Percentiles rank a stretch among this genome's conserved stretches.
These are phyloP conservation scores for Galeopterus variegatus DNA, from an alignment of 2,113 vertebrate species.

Conservation along the genomic window DNA sequence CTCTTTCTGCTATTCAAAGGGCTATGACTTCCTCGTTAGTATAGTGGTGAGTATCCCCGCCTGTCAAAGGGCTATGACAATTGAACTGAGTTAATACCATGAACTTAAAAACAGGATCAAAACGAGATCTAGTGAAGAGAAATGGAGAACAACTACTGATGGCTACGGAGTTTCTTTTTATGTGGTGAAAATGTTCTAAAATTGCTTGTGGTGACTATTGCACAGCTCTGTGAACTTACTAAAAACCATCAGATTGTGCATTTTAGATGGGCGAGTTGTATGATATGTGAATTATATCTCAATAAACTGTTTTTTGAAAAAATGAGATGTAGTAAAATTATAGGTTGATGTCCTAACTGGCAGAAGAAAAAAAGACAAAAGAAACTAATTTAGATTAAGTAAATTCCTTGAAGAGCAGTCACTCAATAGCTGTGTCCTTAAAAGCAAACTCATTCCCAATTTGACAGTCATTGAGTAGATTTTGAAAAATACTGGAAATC, in stretches of 20 bases:
- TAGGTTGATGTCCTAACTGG: neutral
- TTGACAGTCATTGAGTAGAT: neutral
- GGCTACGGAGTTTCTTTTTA: neutral
- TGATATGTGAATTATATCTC: neutral
- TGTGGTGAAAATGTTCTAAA: neutral
- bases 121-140: neutral
- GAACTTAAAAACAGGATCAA: slow-evolving; percentile 22
- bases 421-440: neutral
- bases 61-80: neutral
- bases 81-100: neutral
- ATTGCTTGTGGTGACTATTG: neutral
- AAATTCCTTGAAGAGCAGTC: slow-evolving; percentile 37
- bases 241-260: neutral
- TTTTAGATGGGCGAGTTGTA: neutral
- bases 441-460: slow-evolving; percentile 34
- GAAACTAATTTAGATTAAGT: slow-evolving; percentile 25
- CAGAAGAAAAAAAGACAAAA: neutral
- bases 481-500: slow-evolving; percentile 41
- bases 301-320: neutral
- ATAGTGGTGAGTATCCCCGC: too few relatives aligned
- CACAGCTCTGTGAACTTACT: neutral
- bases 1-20: neutral
- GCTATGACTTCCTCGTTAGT: too few relatives aligned
- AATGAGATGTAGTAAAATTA: neutral
- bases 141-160: neutral